Evolutionary conservation across 2,113 vertebrate species (phyloP).

Genomic region (Centropus bengalensis): DNA sequence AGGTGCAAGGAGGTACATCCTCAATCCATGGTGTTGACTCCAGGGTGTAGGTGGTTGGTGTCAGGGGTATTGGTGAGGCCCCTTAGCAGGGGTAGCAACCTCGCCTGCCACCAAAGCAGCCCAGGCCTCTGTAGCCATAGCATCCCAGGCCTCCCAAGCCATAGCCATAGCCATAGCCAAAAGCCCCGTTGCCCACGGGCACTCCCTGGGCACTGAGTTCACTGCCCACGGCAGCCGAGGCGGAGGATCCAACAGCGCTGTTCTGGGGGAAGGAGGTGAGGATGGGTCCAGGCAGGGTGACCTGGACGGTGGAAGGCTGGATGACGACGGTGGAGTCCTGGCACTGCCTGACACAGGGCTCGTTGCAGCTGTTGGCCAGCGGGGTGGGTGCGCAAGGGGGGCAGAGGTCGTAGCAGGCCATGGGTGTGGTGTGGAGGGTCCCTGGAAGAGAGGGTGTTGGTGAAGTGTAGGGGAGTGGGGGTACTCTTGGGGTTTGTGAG

Average conservation of each 20-base stretch:
- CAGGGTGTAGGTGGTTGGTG: no score
- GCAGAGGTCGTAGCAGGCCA: constrained; percentile 1
- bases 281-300: neutral
- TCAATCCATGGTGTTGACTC: no score
- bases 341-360: neutral
- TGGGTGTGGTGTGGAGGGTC: neutral
- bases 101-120: neutral
- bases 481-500: neutral
- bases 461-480: neutral
- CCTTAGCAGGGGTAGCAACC: neutral
- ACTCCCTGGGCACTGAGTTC: no score
- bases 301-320: neutral
- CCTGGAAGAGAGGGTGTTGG: no score
- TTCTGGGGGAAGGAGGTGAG: neutral
- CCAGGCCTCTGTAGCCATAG: no score
- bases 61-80: no score
- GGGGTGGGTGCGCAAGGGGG: neutral
- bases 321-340: neutral
- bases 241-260: no score
- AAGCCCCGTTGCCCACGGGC: no score
- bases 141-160: neutral
- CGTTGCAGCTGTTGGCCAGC: neutral
- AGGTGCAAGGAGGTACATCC: no score
- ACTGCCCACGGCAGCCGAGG: no score
- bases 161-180: neutral